Base-by-base conservation (phyloP, 1,140 invertebrate genomes). In the Drosophila tropicalis region DNA sequence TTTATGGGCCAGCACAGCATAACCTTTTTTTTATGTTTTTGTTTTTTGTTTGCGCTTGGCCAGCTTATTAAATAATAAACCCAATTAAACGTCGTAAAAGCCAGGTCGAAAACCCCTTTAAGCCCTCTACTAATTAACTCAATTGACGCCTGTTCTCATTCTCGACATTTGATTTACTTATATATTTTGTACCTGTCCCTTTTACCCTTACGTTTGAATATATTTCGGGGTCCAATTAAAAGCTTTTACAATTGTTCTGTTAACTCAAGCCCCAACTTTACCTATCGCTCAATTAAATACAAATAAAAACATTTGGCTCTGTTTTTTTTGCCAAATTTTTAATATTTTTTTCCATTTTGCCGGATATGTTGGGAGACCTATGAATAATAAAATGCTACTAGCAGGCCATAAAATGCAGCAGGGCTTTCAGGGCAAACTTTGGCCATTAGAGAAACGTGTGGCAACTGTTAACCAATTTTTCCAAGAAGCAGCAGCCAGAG, bases 361-460 rank as follows among this genome's bases (percentile, higher is more conserved):
- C 19, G 15, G 5, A 17, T 47, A 6, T 47, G 41, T 19, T 51
- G 44, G 17, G 58, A 32, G 71, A 58, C 57, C 72, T 57, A 61
- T 74, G 67, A 62, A 72, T 72, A 63, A 55, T 65, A 70, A 70
- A 69, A 36, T 39, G 19, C n/a, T 40, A n/a, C 41, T 22, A 32
- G 34, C 56, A 51, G 60, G 60, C 55, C 78, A 84, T 83, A 70
- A 85, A 84, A 84, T 65, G 70, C 72, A 73, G 66, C 65, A 32
- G 61, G 39, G 73, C 58, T 70, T 55, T 62, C 12, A 55, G 56
- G 61, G 56, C 57, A 72, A 77, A 66, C 67, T 77, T 77, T 76
- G 67, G 61, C 75, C 62, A 85, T 86, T 85, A 85, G 70, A 29
- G 7, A 58, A 81, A 82, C 76, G 54, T 86, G 82, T 67, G 61